Evolutionary conservation across 2,888 invertebrate genomes (phyloP).

Genomic region (Drosophila basisetae): DNA sequence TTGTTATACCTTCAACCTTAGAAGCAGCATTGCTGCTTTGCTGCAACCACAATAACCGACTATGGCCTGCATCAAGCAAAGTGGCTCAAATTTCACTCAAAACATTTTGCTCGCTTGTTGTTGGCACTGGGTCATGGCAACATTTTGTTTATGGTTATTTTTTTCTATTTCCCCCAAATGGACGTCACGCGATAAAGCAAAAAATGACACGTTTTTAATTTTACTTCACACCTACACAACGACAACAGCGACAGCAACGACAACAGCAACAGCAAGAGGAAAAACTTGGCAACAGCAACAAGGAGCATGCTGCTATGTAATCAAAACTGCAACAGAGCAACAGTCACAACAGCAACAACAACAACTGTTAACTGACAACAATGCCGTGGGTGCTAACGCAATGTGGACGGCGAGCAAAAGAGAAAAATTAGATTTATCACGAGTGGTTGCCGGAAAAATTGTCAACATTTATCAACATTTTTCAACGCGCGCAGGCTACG

Average conservation of each 20-base stretch:
- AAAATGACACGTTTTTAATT: constrained; percentile 82
- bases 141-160: constrained; percentile 21
- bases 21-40: background rate
- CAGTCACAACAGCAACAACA: constrained; percentile 34
- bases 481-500: constrained; percentile 75
- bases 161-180: constrained; percentile 42
- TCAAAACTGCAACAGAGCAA: constrained; percentile 58
- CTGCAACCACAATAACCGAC: constrained; percentile 26
- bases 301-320: constrained; percentile 56
- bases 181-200: constrained; percentile 76
- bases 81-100: constrained; percentile 68
- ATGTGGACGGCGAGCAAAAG: constrained; percentile 47
- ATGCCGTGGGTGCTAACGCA: constrained; percentile 69
- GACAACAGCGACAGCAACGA: constrained; percentile 8
- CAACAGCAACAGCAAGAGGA: constrained; percentile 6
- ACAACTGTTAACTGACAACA: constrained; percentile 37
- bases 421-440: constrained; percentile 83
- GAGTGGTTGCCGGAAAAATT: constrained; percentile 83
- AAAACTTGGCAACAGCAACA: constrained; percentile 47
- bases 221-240: constrained; percentile 77
- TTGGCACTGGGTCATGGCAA: constrained; percentile 59
- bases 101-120: constrained; percentile 22
- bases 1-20: no score
- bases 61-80: constrained; percentile 45
- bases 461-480: constrained; percentile 84